These are phyloP conservation scores for Hydrotaea cyrtoneurina DNA, from an alignment of 2,888 invertebrate species.

Conservation along the genomic window DNA sequence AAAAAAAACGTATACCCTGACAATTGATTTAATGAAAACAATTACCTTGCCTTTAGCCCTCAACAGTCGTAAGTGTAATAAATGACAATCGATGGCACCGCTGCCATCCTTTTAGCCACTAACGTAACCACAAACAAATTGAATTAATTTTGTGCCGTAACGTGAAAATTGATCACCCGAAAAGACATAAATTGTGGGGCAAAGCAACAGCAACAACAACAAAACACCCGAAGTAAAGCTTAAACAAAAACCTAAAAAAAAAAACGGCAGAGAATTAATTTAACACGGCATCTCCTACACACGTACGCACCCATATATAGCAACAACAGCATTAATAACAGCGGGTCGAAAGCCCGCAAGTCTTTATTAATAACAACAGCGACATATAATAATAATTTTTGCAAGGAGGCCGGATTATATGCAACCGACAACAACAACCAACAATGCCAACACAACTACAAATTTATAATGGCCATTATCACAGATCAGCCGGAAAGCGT, in stretches of 20 bases:
- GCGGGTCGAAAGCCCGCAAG: not conserved
- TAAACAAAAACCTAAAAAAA: slow-evolving; percentile 47
- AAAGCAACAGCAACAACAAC: too few relatives aligned
- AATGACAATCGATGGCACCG: slow-evolving; percentile 8
- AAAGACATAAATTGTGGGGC: slow-evolving; percentile 65
- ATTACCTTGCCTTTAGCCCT: slow-evolving; percentile 1
- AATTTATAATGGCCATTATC: slow-evolving; percentile 33
- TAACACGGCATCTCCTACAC: not conserved
- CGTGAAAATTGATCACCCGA: slow-evolving; percentile 74
- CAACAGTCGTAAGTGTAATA: not conserved
- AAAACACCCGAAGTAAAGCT: slow-evolving; percentile 51
- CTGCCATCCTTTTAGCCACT: slow-evolving; percentile 42
- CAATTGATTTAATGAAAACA: slow-evolving; percentile 34
- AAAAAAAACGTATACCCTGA: slow-evolving; percentile 4
- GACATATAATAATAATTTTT: slow-evolving; percentile 14
- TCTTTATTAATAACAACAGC: slow-evolving; percentile 29
- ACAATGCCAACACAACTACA: not conserved
- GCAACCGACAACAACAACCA: slow-evolving; percentile 2
- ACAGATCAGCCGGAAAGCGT: not conserved
- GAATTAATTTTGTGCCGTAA: slow-evolving; percentile 78
- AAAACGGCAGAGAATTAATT: slow-evolving; percentile 21
- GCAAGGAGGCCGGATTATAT: slow-evolving; percentile 10
- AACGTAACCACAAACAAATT: slow-evolving; percentile 78
- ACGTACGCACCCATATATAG: not conserved
- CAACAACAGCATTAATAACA: not conserved